Conservation (phyloP, 2,113 vertebrate genomes). For the Chunga burmeisteri region DNA sequence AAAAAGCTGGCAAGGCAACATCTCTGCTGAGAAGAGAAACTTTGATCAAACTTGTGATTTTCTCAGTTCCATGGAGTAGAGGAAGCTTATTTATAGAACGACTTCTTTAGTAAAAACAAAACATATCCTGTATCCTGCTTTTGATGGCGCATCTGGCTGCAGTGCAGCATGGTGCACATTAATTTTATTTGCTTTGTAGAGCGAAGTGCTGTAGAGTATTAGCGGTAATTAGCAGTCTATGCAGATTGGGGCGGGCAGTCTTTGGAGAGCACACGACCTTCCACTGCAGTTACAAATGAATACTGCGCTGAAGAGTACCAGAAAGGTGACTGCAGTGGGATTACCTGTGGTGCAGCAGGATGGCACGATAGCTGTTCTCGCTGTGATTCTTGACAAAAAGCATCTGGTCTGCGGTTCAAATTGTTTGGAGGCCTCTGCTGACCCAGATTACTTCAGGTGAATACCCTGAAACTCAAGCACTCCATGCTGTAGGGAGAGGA, state of each 20-base stretch:
- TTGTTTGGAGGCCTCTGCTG: not conserved
- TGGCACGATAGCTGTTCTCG: not conserved
- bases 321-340: not conserved
- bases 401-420: not conserved
- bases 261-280: not conserved
- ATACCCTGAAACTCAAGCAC: not conserved
- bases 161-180: rapidly evolving
- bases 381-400: not conserved
- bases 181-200: not conserved
- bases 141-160: not conserved
- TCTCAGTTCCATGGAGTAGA: not conserved
- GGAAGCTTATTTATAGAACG: not conserved
- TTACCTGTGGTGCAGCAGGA: not conserved
- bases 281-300: not conserved
- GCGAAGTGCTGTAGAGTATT: rapidly evolving
- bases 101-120: slow-evolving; percentile 6
- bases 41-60: slow-evolving; percentile 21
- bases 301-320: rapidly evolving
- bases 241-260: not conserved
- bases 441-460: not conserved
- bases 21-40: not conserved
- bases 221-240: not conserved
- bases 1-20: slow-evolving; percentile 8
- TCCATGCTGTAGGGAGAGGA: not conserved
- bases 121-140: not conserved